These are phyloP conservation scores for Chromoteleia sp. DNA, from an alignment of 2,888 invertebrate species.

Conservation along the genomic window DNA sequence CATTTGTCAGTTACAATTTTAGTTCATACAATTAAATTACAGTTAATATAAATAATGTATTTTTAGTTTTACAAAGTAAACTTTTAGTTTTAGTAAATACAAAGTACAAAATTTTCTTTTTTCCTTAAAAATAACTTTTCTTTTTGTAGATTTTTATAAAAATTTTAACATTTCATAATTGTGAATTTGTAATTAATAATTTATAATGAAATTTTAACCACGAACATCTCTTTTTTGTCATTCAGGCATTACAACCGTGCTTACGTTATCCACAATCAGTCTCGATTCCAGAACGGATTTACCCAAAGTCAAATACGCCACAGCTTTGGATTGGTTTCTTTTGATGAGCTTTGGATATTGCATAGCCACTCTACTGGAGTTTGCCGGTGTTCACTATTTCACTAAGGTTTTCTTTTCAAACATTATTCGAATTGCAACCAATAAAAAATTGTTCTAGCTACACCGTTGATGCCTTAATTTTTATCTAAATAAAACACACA, in stretches of 20 bases:
- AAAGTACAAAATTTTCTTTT: too few relatives aligned
- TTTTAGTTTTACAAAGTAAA: too few relatives aligned
- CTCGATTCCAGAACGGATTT: constrained; percentile 95
- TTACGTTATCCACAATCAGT: constrained; percentile 96
- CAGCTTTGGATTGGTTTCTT: constrained; percentile 96
- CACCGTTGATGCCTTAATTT: too few relatives aligned
- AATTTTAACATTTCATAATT: not conserved
- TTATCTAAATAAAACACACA: too few relatives aligned
- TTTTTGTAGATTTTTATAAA: too few relatives aligned
- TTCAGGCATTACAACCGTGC: constrained; percentile 94
- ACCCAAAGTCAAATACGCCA: constrained; percentile 97
- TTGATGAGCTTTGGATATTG: constrained; percentile 97
- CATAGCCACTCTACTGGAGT: constrained; percentile 96
- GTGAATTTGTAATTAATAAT: not conserved
- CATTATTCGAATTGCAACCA: not conserved
- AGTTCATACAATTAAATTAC: too few relatives aligned
- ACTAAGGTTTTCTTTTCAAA: constrained; percentile 88
- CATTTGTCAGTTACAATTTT: too few relatives aligned
- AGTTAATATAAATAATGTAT: too few relatives aligned
- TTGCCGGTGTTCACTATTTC: constrained; percentile 98
- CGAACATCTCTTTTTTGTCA: constrained; percentile 29
- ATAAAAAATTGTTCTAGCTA: too few relatives aligned
- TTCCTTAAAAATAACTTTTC: too few relatives aligned
- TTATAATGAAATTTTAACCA: not conserved
- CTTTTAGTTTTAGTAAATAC: too few relatives aligned